Evolutionary conservation across 1,140 invertebrate genomes (phyloP).

Genomic region (Drosophila kohkoa): DNA sequence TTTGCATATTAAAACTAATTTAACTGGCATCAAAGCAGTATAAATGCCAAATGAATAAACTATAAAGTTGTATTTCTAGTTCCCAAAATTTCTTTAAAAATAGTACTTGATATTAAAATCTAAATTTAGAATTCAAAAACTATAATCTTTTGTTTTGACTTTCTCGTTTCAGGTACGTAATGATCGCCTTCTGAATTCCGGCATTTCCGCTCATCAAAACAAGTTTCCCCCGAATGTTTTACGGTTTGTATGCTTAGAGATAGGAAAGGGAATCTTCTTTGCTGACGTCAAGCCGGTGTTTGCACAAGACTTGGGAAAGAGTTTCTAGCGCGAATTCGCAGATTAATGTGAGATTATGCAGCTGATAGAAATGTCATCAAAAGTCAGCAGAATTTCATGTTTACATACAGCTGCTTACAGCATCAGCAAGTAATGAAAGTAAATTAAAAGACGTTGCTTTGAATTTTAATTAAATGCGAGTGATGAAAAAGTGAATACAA

Average conservation of each 20-base stretch:
- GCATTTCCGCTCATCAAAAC: conserved; percentile 17
- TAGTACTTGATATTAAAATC: too few relatives aligned
- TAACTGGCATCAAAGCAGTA: too few relatives aligned
- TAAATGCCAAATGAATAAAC: too few relatives aligned
- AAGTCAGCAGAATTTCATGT: not conserved
- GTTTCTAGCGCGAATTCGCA: not conserved
- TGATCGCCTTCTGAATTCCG: not conserved
- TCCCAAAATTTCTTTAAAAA: too few relatives aligned
- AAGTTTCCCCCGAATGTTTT: conserved; percentile 3
- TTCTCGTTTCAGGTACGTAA: conserved; percentile 32
- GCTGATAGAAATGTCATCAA: conserved; percentile 1
- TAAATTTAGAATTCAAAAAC: not conserved
- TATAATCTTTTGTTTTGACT: not conserved
- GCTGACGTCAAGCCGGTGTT: conserved; percentile 13
- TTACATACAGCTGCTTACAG: not conserved
- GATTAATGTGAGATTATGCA: conserved; percentile 12
- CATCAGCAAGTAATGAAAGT: not conserved
- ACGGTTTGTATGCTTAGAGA: conserved; percentile 3
- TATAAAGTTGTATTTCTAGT: too few relatives aligned
- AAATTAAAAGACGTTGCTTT: too few relatives aligned
- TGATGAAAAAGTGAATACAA: too few relatives aligned
- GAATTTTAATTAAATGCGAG: too few relatives aligned
- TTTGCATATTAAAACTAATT: too few relatives aligned
- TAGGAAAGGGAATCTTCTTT: not conserved
- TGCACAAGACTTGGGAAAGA: not conserved